Evolutionary conservation across 2,888 invertebrate genomes (phyloP).

Genomic region (Diploptera punctata): DNA sequence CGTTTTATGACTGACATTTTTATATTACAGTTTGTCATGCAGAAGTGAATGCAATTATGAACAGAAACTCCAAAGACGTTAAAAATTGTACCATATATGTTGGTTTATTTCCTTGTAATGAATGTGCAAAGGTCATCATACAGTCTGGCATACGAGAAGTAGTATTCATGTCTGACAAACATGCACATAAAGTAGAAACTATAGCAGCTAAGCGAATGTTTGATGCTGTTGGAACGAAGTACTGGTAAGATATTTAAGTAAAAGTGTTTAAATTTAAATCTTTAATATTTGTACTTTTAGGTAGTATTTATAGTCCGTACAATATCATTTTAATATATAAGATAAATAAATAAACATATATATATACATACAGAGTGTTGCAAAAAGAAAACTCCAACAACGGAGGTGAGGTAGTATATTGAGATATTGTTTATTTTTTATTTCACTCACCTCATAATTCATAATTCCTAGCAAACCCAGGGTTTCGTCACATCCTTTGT

Average conservation of each 20-base stretch:
- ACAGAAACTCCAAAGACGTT: conserved; percentile 82
- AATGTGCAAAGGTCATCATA: conserved; percentile 96
- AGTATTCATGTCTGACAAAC: conserved; percentile 83
- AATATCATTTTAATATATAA: no score
- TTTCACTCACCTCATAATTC: no score
- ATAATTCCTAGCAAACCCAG: no score
- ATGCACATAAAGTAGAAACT: conserved; percentile 69
- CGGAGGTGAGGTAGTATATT: no score
- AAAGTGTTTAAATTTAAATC: no score
- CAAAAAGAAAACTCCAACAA: no score
- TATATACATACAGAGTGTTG: no score
- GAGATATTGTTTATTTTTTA: no score
- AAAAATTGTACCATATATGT: conserved; percentile 86
- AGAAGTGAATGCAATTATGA: conserved; percentile 95
- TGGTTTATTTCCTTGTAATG: conserved; percentile 94
- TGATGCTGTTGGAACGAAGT: conserved; percentile 74
- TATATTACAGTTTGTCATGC: conserved; percentile 87
- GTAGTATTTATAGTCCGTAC: no score
- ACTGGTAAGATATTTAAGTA: conserved; percentile 63
- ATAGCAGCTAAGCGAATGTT: conserved; percentile 85
- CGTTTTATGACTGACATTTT: background rate
- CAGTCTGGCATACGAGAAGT: conserved; percentile 87
- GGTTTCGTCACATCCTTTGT: no score
- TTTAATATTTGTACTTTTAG: no score
- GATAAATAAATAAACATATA: no score